A percentile compares a stretch with the other conserved stretches of the same genome.
phyloP scores from a whole-genome alignment of 2,888 invertebrate genomes.

The Diaperis boleti region DNA sequence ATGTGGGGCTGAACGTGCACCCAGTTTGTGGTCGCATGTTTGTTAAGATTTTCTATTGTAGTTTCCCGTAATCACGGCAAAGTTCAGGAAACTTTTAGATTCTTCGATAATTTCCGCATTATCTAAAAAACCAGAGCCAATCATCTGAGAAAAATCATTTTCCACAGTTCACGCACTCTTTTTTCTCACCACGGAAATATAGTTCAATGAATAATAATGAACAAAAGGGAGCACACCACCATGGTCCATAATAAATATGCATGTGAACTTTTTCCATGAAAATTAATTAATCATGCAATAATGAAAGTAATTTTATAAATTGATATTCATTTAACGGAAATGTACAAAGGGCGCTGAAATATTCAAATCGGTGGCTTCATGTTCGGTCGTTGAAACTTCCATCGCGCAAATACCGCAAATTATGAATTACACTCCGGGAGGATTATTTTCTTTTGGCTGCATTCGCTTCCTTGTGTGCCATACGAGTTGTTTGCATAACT shows the following conservation, averaged over 20 bases:
- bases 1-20: not conserved
- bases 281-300: too few relatives aligned
- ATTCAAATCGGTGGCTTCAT: constrained; percentile 21
- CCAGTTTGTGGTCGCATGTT: constrained; percentile 3
- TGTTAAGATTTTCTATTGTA: not conserved
- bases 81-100: constrained; percentile 20
- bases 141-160: constrained; percentile 5
- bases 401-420: too few relatives aligned
- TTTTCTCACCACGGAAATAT: constrained; percentile 13
- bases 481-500: too few relatives aligned
- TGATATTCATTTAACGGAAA: too few relatives aligned
- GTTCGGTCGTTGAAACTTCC: too few relatives aligned
- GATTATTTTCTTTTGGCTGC: too few relatives aligned
- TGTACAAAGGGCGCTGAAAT: constrained; percentile 13
- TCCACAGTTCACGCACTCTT: constrained; percentile 12
- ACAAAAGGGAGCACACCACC: constrained; percentile 16
- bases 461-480: too few relatives aligned
- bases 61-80: constrained; percentile 16
- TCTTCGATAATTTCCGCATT: constrained; percentile 16
- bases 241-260: constrained; percentile 26
- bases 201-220: constrained; percentile 34
- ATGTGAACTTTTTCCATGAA: constrained; percentile 24
- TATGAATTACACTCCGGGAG: too few relatives aligned
- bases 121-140: not conserved
- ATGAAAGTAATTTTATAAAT: constrained; percentile 32